These are phyloP conservation scores for Ascaphus truei DNA, from an alignment of 2,113 vertebrate genomes.

Conservation along the genomic window DNA sequence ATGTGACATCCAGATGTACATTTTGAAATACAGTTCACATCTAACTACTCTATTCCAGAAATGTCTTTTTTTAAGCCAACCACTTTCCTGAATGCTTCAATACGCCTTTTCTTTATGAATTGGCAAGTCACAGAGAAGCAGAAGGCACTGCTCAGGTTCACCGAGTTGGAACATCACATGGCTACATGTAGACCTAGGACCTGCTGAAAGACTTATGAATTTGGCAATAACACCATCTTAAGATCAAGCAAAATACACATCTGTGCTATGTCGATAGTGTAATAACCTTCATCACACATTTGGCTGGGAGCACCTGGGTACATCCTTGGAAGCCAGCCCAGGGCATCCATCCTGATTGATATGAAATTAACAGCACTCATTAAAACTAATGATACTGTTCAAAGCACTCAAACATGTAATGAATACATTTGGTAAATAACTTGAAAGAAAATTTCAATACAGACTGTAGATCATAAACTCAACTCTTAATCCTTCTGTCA, in stretches of 20 bases:
- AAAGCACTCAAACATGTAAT: not conserved
- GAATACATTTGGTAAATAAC: too few species aligned
- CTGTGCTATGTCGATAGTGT: conserved; percentile 63
- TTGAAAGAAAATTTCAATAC: too few species aligned
- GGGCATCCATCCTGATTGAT: conserved; percentile 58
- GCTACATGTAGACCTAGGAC: conserved; percentile 50
- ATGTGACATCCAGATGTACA: too few species aligned
- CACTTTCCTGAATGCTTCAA: conserved; percentile 23
- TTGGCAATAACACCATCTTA: conserved; percentile 52
- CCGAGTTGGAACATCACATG: conserved; percentile 58
- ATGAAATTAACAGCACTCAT: conserved; percentile 61
- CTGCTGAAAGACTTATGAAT: conserved; percentile 45
- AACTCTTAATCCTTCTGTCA: too few species aligned
- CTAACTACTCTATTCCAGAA: not conserved
- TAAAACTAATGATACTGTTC: conserved; percentile 49
- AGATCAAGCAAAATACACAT: conserved; percentile 58
- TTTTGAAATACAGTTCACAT: not conserved
- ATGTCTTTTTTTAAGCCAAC: not conserved
- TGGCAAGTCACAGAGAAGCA: conserved; percentile 42
- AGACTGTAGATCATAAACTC: too few species aligned
- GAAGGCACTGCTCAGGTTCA: conserved; percentile 57
- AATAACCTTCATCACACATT: conserved; percentile 61
- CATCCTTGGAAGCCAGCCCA: conserved; percentile 53
- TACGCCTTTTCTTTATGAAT: conserved; percentile 18
- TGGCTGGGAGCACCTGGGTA: conserved; percentile 66